phyloP scores from a whole-genome alignment of 2,797 vertebrate species.

The Sandelia bainsii region DNA sequence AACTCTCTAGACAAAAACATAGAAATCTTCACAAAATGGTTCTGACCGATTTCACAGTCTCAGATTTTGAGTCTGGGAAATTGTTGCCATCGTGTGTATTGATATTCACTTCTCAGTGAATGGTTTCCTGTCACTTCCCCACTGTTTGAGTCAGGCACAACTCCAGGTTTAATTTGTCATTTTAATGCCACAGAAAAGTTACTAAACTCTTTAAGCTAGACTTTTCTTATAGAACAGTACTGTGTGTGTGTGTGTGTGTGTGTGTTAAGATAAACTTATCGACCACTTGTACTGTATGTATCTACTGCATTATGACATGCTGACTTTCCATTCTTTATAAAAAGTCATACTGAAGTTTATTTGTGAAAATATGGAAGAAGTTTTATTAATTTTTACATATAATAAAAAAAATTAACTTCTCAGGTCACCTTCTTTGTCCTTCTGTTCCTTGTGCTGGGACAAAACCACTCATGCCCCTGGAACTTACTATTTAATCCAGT shows the following conservation, averaged over 20 bases:
- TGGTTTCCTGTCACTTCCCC: background rate
- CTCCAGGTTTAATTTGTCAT: background rate
- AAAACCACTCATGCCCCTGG: background rate
- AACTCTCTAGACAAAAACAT: background rate
- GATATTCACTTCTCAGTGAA: background rate
- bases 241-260: background rate
- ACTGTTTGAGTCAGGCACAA: background rate
- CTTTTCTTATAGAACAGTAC: no score
- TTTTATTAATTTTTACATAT: no score
- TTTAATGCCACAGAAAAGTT: background rate
- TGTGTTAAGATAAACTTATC: no score
- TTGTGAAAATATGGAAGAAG: no score
- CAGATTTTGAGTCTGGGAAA: background rate
- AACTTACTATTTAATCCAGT: conserved; percentile 43
- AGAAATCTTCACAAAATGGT: background rate
- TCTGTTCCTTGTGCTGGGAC: background rate
- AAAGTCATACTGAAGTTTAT: no score
- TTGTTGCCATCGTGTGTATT: background rate
- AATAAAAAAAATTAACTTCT: background rate
- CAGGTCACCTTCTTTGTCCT: background rate
- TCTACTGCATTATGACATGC: no score
- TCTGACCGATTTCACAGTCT: background rate
- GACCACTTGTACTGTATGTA: no score
- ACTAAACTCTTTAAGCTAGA: background rate
- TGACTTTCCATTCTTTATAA: no score